These are phyloP conservation scores for Otis tarda DNA, from an alignment of 2,113 vertebrate genomes.

Conservation along the genomic window DNA sequence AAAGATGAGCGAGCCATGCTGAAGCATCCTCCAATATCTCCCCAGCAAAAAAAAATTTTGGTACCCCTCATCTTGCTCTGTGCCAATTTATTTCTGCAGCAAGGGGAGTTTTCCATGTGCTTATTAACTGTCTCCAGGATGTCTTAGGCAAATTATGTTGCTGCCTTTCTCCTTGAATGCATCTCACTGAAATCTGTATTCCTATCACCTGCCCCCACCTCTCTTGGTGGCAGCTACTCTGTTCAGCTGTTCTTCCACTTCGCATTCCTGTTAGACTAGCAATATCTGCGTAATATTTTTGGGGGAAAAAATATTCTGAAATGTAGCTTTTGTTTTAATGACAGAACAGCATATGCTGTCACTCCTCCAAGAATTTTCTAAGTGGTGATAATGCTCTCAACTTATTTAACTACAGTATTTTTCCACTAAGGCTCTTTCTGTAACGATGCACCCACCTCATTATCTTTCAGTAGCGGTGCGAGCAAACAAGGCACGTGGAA, in stretches of 20 bases:
- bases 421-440: constrained; percentile 26
- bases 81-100: constrained; percentile 17
- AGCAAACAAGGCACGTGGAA: background rate
- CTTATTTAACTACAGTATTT: constrained; percentile 44
- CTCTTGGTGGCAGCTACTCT: background rate
- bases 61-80: background rate
- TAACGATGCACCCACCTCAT: background rate
- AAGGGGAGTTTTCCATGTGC: background rate
- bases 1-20: background rate
- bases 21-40: background rate
- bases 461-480: background rate
- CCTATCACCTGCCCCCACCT: constrained; percentile 38
- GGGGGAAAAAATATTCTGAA: constrained; percentile 1
- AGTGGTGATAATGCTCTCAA: constrained; percentile 28
- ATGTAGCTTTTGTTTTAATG: constrained; percentile 52
- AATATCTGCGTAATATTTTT: constrained; percentile 14
- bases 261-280: background rate
- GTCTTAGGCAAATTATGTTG: background rate
- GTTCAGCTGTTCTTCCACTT: constrained; percentile 9
- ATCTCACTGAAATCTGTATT: constrained; percentile 46
- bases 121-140: constrained; percentile 28
- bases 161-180: constrained; percentile 3
- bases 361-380: constrained; percentile 31
- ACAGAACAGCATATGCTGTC: constrained; percentile 46
- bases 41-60: background rate